These are phyloP conservation scores for Hemicrepidius hirtus DNA, from an alignment of 2,888 invertebrate species.

Conservation along the genomic window DNA sequence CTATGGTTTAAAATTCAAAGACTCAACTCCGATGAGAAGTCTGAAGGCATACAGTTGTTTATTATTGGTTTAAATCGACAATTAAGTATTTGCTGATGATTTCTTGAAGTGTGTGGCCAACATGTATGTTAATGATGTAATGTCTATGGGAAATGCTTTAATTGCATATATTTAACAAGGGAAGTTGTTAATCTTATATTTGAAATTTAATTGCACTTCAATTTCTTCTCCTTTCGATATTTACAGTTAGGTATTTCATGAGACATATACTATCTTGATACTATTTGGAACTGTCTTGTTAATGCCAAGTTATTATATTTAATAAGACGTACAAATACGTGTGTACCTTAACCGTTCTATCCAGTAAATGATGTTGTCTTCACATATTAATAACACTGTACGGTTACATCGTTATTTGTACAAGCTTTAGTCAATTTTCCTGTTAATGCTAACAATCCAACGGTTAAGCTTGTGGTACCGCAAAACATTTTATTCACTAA, in stretches of 20 bases:
- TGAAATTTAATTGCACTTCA: neutral
- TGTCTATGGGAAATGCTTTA: too few relatives aligned
- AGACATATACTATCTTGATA: neutral
- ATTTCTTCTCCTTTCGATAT: neutral
- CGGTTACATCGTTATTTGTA: slow-evolving; percentile 28
- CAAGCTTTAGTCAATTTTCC: slow-evolving; percentile 18
- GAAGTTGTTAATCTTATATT: too few relatives aligned
- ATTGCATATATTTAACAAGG: too few relatives aligned
- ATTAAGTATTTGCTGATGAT: too few relatives aligned
- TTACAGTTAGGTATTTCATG: slow-evolving; percentile 24
- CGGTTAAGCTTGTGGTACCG: slow-evolving; percentile 6
- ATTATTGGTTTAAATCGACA: too few relatives aligned
- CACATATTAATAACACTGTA: slow-evolving; percentile 21
- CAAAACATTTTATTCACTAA: slow-evolving; percentile 17
- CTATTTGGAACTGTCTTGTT: slow-evolving; percentile 1
- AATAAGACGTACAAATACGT: slow-evolving; percentile 3
- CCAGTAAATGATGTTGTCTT: slow-evolving; percentile 16
- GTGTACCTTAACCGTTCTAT: neutral
- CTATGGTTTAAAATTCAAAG: too few relatives aligned
- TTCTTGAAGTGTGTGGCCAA: too few relatives aligned
- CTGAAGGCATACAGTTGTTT: too few relatives aligned
- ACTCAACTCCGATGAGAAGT: too few relatives aligned
- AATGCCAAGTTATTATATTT: slow-evolving; percentile 13
- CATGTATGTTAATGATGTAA: too few relatives aligned
- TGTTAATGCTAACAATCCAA: slow-evolving; percentile 17